Percentiles rank a stretch among this genome's conserved stretches.
These are phyloP conservation scores for Acrossocheilus wenchowensis DNA, from an alignment of 2,797 vertebrate genomes.

Conservation along the genomic window DNA sequence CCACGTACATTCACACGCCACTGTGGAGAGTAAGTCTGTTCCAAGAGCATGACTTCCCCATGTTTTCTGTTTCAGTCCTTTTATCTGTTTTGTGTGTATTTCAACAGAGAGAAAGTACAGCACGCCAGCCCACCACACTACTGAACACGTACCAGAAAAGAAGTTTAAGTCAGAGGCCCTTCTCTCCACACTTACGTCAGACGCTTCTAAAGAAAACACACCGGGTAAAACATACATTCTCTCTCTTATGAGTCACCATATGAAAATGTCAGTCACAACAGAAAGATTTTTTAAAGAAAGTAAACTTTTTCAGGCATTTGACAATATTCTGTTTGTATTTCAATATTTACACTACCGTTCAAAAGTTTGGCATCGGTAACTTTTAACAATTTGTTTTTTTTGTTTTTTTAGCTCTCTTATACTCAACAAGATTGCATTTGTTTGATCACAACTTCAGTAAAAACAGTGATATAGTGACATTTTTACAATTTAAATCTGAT, in stretches of 20 bases:
- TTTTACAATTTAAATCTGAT: not conserved
- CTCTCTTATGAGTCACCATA: not conserved
- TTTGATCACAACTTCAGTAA: not conserved
- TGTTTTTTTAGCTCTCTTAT: too few relatives aligned
- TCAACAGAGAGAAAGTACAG: constrained; percentile 96
- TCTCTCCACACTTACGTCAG: constrained; percentile 95
- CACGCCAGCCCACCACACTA: constrained; percentile 88
- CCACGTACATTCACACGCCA: constrained; percentile 91
- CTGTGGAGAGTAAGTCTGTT: constrained; percentile 89
- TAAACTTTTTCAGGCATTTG: not conserved
- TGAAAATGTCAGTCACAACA: not conserved
- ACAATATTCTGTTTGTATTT: not conserved
- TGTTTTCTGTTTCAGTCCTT: not conserved
- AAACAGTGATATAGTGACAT: not conserved
- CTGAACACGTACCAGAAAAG: constrained; percentile 96
- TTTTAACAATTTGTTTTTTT: too few relatives aligned
- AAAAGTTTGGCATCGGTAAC: not conserved
- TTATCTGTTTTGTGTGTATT: constrained; percentile 4
- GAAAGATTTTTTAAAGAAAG: not conserved
- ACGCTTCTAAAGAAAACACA: constrained; percentile 96
- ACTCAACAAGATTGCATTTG: not conserved
- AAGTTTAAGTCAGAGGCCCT: constrained; percentile 99
- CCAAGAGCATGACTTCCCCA: not conserved
- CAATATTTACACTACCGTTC: not conserved
- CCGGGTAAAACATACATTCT: constrained; percentile 77